Evolutionary conservation across 2,113 vertebrate species (phyloP).

Genomic region (Syrmaticus mikado): DNA sequence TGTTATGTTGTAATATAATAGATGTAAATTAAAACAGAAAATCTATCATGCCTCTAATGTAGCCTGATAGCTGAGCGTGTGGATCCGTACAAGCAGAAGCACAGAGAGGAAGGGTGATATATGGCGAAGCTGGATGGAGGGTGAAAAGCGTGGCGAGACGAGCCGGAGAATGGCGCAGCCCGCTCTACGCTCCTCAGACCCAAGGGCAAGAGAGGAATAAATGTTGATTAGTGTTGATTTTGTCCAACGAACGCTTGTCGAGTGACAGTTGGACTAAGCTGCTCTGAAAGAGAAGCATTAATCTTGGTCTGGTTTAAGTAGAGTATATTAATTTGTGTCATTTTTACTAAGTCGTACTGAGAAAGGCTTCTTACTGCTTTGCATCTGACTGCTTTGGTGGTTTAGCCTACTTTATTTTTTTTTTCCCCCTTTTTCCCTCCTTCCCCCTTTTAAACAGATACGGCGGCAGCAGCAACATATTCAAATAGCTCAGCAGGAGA

Average conservation of each 20-base stretch:
- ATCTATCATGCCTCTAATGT: conserved; percentile 97
- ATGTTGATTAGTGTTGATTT: conserved; percentile 99
- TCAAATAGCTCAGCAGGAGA: conserved; percentile 90
- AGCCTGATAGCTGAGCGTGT: conserved; percentile 86
- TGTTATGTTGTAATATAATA: conserved; percentile 89
- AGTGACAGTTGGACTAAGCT: conserved; percentile 98
- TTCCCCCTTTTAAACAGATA: conserved; percentile 77
- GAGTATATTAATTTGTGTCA: conserved; percentile 99
- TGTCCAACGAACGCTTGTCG: conserved; percentile 92
- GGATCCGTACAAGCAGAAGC: conserved; percentile 81
- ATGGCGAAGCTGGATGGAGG: conserved; percentile 93
- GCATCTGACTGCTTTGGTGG: conserved; percentile 83
- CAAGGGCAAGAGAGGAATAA: conserved; percentile 98
- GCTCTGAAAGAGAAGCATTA: conserved; percentile 97
- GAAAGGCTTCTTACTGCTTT: conserved; percentile 89
- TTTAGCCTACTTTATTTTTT: conserved; percentile 64
- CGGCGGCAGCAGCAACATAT: conserved; percentile 77
- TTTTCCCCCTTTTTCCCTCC: conserved; percentile 37
- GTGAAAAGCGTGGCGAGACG: conserved; percentile 94
- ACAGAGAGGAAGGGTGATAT: conserved; percentile 88
- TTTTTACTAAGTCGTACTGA: conserved; percentile 94
- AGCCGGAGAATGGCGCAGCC: conserved; percentile 79
- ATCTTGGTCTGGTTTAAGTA: conserved; percentile 99
- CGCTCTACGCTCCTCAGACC: conserved; percentile 87
- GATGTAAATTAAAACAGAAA: conserved; percentile 98